Percentiles rank a stretch among this genome's conserved stretches.
These are phyloP conservation scores for Crocallis elinguaria DNA, from an alignment of 2,888 invertebrate genomes.

Conservation along the genomic window DNA sequence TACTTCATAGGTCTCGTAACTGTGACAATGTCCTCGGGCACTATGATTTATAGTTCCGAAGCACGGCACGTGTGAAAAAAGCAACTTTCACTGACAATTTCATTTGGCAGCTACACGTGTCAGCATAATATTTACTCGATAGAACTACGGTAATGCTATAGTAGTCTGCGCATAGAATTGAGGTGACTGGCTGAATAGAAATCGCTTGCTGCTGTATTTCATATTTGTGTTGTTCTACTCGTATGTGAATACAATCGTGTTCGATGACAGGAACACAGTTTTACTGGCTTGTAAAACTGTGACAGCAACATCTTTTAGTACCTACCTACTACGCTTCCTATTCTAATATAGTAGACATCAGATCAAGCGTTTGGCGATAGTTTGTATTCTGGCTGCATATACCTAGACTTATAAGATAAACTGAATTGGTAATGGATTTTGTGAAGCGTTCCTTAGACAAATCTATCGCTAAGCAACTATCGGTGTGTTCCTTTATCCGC, in stretches of 20 bases:
- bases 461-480: no score
- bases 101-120: slow-evolving; percentile 39
- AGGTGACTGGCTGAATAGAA: slow-evolving; percentile 36
- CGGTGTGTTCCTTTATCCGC: no score
- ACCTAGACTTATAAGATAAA: background rate
- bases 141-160: slow-evolving; percentile 23
- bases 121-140: background rate
- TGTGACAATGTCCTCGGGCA: slow-evolving; percentile 61
- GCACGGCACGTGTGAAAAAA: slow-evolving; percentile 56
- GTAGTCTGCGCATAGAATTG: slow-evolving; percentile 38
- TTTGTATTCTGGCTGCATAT: slow-evolving; percentile 2
- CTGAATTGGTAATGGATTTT: no score
- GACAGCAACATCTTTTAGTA: no score
- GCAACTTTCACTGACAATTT: slow-evolving; percentile 52
- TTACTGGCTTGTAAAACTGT: no score
- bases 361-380: background rate
- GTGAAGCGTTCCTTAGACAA: no score
- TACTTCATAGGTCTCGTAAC: slow-evolving; percentile 35
- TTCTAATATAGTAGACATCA: background rate
- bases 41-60: slow-evolving; percentile 55
- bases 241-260: slow-evolving; percentile 1
- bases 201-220: slow-evolving; percentile 14
- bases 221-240: no score
- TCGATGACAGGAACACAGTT: no score
- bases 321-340: slow-evolving; percentile 2